Base-by-base conservation (phyloP, 2,797 vertebrate genomes). In the Siniperca undulata region DNA sequence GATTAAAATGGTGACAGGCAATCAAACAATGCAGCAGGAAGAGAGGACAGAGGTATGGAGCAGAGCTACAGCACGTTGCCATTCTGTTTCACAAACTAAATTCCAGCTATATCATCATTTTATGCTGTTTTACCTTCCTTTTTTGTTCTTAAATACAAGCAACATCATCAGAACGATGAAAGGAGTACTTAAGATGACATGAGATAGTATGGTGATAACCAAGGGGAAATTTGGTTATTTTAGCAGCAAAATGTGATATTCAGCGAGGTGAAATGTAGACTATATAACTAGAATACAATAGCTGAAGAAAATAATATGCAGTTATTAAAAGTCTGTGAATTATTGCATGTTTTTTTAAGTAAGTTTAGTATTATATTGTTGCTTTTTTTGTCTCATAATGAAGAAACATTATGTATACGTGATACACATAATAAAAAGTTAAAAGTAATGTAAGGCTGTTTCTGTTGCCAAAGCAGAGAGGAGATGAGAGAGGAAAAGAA, bases 1-100 rank as follows among this genome's bases (percentile, higher is more conserved):
- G 85, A 91, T 89, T 88, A 88, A 80, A 86, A 87, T 82, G 12
- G 61, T 71, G 82, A 84, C 46, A 50, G 61, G 74, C 20, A 67
- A 84, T 80, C n/a, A 85, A 76, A 83, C 42, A 61, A 81, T 69
- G 48, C 44, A 82, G 69, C 70, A 86, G 10, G 19, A 62, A 40
- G 19, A 66, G 44, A 68, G 17, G 22, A 66, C 36, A 65, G 42
- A 77, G 27, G 22, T 42, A 20, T 13, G 20, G 10, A 44, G 16
- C 24, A 64, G 50, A 65, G 50, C 48, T 38, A 50, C 5, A 66
- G 27, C 36, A 60, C 17, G 2, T 14, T 53, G 50, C n/a, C 20
- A 30, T 65, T 74, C 48, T 70, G 67, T 70, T 82, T 70, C 40
- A 69, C 20, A 80, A 69, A 36, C 6, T 22, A 22, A n/a, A 59